A percentile compares a stretch with the other conserved stretches of the same genome.
Evolutionary conservation across 1,140 invertebrate species (phyloP).

Genomic region (Drosophila lini): DNA sequence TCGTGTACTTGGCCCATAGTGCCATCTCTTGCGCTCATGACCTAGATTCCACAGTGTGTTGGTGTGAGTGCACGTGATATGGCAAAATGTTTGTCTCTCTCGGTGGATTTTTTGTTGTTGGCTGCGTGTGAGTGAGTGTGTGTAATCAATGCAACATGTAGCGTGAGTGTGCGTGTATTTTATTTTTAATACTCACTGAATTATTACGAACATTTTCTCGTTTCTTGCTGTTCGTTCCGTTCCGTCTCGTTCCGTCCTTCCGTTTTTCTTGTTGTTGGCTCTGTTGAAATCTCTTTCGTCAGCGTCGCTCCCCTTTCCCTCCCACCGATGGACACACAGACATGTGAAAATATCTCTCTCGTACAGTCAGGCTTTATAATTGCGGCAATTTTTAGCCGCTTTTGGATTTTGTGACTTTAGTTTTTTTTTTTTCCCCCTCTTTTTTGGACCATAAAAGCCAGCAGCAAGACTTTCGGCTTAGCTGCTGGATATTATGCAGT

Average conservation of each 20-base stretch:
- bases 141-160: conserved; percentile 84
- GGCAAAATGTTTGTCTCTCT: conserved; percentile 60
- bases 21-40: conserved; percentile 84
- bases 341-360: conserved; percentile 18
- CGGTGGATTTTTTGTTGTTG: conserved; percentile 1
- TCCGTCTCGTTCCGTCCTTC: conserved; percentile 65
- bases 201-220: conserved; percentile 73
- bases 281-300: conserved; percentile 79
- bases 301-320: conserved; percentile 29
- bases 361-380: conserved; percentile 61
- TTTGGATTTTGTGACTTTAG: conserved; percentile 56
- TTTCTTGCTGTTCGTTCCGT: conserved; percentile 50
- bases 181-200: conserved; percentile 78
- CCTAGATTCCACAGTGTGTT: conserved; percentile 75
- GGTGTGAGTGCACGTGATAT: conserved; percentile 79
- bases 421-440: conserved; percentile 2
- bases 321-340: conserved; percentile 32
- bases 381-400: conserved; percentile 64
- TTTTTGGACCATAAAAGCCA: conserved; percentile 23
- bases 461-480: conserved; percentile 32
- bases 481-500: conserved; percentile 30
- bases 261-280: conserved; percentile 45
- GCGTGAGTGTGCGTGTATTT: conserved; percentile 58
- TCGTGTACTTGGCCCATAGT: conserved; percentile 75
- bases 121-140: conserved; percentile 42